phyloP scores from a whole-genome alignment of 2,113 vertebrate genomes.

The Pachyramphus minor region DNA sequence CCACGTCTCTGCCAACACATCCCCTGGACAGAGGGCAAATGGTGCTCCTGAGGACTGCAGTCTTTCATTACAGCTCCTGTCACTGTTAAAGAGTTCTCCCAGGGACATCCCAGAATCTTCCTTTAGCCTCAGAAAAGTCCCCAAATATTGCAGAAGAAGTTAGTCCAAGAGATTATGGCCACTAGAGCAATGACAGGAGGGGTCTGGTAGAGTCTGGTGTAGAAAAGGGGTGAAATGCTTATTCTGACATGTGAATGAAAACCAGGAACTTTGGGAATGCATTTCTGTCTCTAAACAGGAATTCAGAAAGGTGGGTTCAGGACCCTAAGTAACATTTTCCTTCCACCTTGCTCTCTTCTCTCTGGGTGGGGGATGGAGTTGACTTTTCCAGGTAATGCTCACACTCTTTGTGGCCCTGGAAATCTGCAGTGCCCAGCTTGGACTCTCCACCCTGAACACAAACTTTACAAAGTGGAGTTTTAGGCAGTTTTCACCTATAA shows the following conservation, averaged over 20 bases:
- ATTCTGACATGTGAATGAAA: background rate
- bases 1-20: background rate
- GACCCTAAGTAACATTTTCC: fast-evolving
- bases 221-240: background rate
- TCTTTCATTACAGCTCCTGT: background rate
- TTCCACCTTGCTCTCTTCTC: background rate
- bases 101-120: background rate
- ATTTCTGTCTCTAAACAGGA: background rate
- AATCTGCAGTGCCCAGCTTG: background rate
- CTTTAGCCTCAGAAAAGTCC: background rate
- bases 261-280: background rate
- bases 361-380: fast-evolving
- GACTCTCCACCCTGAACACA: background rate
- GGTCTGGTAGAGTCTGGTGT: too few relatives aligned
- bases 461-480: background rate
- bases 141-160: background rate
- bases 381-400: background rate
- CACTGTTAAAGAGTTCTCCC: background rate
- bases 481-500: background rate
- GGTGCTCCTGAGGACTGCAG: background rate
- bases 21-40: background rate
- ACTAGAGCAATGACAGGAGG: too few relatives aligned
- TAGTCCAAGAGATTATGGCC: background rate
- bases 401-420: fast-evolving
- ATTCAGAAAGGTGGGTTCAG: fast-evolving